These are phyloP conservation scores for Yponomeuta evonymella DNA, from an alignment of 2,888 invertebrate genomes.

Conservation along the genomic window DNA sequence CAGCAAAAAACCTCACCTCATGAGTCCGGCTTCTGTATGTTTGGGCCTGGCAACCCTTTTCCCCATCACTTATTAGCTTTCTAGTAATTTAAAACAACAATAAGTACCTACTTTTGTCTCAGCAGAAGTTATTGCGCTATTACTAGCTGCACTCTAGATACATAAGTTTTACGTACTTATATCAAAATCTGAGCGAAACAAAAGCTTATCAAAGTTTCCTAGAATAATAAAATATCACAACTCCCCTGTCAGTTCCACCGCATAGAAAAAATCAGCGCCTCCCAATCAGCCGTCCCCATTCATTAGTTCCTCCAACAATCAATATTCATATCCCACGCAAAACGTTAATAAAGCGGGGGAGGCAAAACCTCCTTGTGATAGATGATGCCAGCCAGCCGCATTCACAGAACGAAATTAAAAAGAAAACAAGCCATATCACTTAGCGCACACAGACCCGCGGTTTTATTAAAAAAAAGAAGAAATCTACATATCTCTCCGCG, in stretches of 20 bases:
- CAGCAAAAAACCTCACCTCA: too few species aligned
- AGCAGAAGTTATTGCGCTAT: too few species aligned
- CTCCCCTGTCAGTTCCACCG: slow-evolving; percentile 40
- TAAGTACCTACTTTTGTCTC: too few species aligned
- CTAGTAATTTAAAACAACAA: too few species aligned
- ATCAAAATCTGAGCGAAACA: background rate
- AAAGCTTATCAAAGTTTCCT: background rate
- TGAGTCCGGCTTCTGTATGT: too few species aligned
- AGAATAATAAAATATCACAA: background rate
- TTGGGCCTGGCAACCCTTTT: too few species aligned
- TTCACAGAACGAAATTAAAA: slow-evolving; percentile 72
- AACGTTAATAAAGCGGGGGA: slow-evolving; percentile 55
- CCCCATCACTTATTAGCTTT: too few species aligned
- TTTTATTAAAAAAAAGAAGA: slow-evolving; percentile 60
- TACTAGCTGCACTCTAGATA: too few species aligned
- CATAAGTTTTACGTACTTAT: background rate
- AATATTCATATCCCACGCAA: slow-evolving; percentile 75
- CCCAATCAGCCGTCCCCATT: slow-evolving; percentile 62
- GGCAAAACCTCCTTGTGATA: slow-evolving; percentile 47
- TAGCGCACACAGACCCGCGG: slow-evolving; percentile 72
- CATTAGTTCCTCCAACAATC: slow-evolving; percentile 67
- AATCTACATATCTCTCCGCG: slow-evolving; percentile 70
- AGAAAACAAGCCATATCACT: slow-evolving; percentile 74
- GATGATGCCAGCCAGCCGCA: slow-evolving; percentile 60
- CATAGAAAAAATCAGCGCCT: slow-evolving; percentile 54